Evolutionary conservation across 2,113 vertebrate species (phyloP), one percentile per base, ranked within the genome.

Genomic region (Nothoprocta perdicaria): DNA sequence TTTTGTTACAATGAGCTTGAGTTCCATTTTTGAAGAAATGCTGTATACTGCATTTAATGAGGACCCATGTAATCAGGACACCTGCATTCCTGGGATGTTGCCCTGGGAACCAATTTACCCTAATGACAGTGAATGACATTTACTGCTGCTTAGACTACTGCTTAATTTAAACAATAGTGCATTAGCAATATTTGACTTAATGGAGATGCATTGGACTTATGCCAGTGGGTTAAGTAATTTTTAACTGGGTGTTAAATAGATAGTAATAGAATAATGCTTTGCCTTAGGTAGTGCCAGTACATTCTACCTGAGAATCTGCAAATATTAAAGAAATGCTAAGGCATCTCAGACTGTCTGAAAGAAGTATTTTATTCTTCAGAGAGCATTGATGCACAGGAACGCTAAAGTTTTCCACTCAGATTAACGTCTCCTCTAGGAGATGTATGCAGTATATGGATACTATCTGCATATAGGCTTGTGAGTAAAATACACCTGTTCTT

Each of bases 71-170:
- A 96, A 95, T 92, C 86, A 95, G 82, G 88, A 90, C 96, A 96
- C 93, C 96, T 96, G 91, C 6, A 4, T 88, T 96, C 82, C 93
- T 2, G 2, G 71, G 82, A 86, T 80, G 94, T 96, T 96, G 90
- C 95, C 93, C 93, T 83, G 96, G 94, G 96, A 97, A 96, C 95
- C 96, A 95, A 95, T 96, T 97, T 97, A 88, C 80, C 86, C 88
- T 96, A 96, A 97, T 96, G 96, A 96, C 92, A 94, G 94, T 84
- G 94, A 96, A 95, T 93, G 94, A 86, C 88, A 94, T 93, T 94
- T 92, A 91, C 72, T 84, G 91, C 94, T 86, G 86, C 94, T 95
- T 93, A 95, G 90, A 93, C 80, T 93, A 78, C 80, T 81, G 84
- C 88, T 94, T 95, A 91, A 92, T 95, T 95, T 87, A 95, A 97